Evolutionary conservation across 2,113 vertebrate genomes (phyloP), one percentile per base, ranked within the genome.

Genomic region (Brachyhypopomus occidentalis): DNA sequence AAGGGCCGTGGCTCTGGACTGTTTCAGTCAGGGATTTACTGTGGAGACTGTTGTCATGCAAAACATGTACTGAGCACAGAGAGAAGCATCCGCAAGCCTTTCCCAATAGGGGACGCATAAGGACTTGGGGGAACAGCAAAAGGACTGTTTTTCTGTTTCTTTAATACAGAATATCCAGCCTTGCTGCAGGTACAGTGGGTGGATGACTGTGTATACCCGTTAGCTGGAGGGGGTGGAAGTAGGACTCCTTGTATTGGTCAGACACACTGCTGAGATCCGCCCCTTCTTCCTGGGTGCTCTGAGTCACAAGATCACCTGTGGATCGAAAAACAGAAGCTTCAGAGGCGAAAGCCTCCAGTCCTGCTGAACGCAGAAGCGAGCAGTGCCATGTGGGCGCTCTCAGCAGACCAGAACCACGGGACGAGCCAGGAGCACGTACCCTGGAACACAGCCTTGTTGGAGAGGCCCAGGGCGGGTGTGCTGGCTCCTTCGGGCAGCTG

Each of bases 391-490:
- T 4, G 25, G 22, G 72, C 9, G 17, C 30, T 17, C n/a, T 36
- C 27, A 27, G 58, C 67, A 66, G 58, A 66, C 5, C 20, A 25
- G 27, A 30, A 56, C 0, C 6, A 66, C 22, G 36, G 25, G 34
- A 16, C 2, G 0, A 20, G 41, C 58, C 45, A 64, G 9, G 4
- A 48, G 20, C 25, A 20, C 23, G 23, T 80, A 83, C 98, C 96
- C 89, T 95, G 94, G 94, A 97, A 99, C 79, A 99, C 88, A 83
- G 98, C 98, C 93, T 99, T 99, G 93, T 99, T 99, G 85, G 98
- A 99, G 82, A 99, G 93, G 23, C 97, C 98, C 84, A 99, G 91
- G 58, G 98, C 97, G 84, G 98, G 98, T 38, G 96, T 96, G 84
- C 96, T 95, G 87, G 98, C 98, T 89, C 97, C 96, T 91, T 99